Percentiles rank a stretch among this genome's conserved stretches.
Evolutionary conservation across 2,113 vertebrate species (phyloP).

Genomic region (Gallinago media): DNA sequence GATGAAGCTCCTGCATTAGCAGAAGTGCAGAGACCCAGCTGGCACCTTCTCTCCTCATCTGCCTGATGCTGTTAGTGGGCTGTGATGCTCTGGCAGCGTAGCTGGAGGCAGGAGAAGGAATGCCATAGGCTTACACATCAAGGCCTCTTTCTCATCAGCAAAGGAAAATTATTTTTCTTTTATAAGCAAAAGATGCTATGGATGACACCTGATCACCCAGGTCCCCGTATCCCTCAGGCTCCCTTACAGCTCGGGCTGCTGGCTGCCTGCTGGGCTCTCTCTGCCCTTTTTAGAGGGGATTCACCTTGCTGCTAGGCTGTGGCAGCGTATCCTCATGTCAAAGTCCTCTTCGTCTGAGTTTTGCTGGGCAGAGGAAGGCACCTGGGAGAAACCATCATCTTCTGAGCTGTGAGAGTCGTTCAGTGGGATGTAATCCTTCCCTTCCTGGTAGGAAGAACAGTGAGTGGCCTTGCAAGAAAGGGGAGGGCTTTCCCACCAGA

Average conservation of each 20-base stretch:
- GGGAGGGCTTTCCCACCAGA: background rate
- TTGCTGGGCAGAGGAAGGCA: constrained; percentile 83
- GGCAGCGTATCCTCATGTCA: constrained; percentile 81
- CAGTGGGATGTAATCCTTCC: constrained; percentile 85
- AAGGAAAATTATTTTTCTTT: background rate
- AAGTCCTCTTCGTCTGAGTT: constrained; percentile 83
- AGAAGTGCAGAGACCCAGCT: background rate
- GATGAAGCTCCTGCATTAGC: background rate
- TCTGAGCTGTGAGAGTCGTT: constrained; percentile 90
- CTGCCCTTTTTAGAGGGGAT: background rate
- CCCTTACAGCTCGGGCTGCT: background rate
- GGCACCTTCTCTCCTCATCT: background rate
- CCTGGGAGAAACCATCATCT: constrained; percentile 91
- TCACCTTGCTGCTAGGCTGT: constrained; percentile 89
- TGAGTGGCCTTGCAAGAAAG: background rate
- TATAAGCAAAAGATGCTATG: background rate
- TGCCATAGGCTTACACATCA: background rate
- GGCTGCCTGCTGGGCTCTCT: background rate
- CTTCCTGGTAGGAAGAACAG: constrained; percentile 78
- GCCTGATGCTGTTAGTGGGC: background rate
- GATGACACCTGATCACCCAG: background rate
- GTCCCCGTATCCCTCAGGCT: background rate
- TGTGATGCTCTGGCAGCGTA: rapidly evolving
- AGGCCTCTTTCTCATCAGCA: background rate
- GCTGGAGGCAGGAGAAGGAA: background rate